These are phyloP conservation scores for Eretmochelys imbricata DNA, from an alignment of 2,113 vertebrate species.

Conservation along the genomic window DNA sequence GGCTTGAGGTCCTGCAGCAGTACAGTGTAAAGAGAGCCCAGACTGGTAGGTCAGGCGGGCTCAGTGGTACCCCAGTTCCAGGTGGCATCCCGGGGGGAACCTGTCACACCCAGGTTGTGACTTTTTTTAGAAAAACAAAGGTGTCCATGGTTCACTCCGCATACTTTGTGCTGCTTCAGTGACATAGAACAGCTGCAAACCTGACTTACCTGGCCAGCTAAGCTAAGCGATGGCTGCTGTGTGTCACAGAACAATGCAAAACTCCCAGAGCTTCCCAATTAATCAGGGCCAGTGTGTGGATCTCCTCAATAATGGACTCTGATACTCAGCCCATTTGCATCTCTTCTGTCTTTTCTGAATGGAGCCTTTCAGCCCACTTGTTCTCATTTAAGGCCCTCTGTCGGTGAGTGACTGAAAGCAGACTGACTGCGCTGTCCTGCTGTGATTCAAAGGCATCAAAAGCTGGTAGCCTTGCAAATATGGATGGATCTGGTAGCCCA, in stretches of 20 bases:
- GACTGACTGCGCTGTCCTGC: background rate
- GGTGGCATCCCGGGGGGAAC: too few relatives aligned
- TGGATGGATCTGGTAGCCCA: background rate
- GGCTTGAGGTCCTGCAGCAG: too few relatives aligned
- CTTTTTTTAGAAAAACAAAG: too few relatives aligned
- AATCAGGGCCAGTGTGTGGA: background rate
- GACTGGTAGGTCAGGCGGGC: too few relatives aligned
- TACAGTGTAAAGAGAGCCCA: too few relatives aligned
- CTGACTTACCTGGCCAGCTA: background rate
- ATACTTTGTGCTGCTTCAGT: background rate
- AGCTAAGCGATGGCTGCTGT: background rate
- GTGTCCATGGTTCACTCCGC: background rate
- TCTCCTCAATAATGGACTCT: background rate
- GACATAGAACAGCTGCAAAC: background rate
- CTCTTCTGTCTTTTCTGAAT: background rate
- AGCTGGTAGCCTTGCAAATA: background rate
- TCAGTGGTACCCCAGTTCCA: too few relatives aligned
- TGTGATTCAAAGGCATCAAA: background rate
- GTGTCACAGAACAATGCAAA: background rate
- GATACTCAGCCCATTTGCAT: background rate
- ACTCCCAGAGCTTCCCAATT: background rate
- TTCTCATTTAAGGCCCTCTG: background rate
- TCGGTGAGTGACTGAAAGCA: background rate
- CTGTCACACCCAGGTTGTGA: too few relatives aligned
- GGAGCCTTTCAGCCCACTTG: background rate